Percentiles rank a stretch among this genome's conserved stretches.
Conservation (phyloP, 1,140 invertebrate species). For the Drosophila nannoptera region DNA sequence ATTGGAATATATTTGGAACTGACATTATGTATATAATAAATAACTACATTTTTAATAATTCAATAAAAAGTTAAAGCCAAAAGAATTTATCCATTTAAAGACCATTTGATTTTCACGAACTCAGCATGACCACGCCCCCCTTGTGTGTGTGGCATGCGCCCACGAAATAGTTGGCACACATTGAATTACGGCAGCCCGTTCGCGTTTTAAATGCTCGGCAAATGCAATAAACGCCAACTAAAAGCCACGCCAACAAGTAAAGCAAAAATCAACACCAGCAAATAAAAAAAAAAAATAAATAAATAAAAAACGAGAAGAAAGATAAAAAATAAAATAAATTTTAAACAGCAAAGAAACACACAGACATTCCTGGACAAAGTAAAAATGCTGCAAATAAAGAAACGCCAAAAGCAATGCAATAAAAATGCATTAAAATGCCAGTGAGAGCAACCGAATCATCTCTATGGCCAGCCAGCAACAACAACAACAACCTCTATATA, state of each 20-base stretch:
- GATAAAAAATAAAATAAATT: background rate
- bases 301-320: slow-evolving; percentile 9
- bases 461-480: slow-evolving; percentile 22
- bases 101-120: no score
- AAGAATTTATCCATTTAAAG: no score
- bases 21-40: no score
- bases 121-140: slow-evolving; percentile 24
- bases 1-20: no score
- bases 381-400: slow-evolving; percentile 65
- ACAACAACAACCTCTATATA: slow-evolving; percentile 1
- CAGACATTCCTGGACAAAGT: slow-evolving; percentile 51
- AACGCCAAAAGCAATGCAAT: slow-evolving; percentile 68
- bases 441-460: slow-evolving; percentile 53
- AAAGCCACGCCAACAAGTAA: slow-evolving; percentile 43
- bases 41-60: no score
- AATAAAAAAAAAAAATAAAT: slow-evolving; percentile 26
- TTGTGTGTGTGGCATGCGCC: slow-evolving; percentile 33
- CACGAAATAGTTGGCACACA: slow-evolving; percentile 55
- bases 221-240: slow-evolving; percentile 68
- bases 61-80: no score
- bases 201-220: slow-evolving; percentile 56
- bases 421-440: slow-evolving; percentile 71
- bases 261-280: background rate
- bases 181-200: slow-evolving; percentile 52
- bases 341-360: slow-evolving; percentile 19